Evolutionary conservation across 2,797 vertebrate species (phyloP), one percentile per base, ranked within the genome.

Genomic region (Anguilla megastoma): DNA sequence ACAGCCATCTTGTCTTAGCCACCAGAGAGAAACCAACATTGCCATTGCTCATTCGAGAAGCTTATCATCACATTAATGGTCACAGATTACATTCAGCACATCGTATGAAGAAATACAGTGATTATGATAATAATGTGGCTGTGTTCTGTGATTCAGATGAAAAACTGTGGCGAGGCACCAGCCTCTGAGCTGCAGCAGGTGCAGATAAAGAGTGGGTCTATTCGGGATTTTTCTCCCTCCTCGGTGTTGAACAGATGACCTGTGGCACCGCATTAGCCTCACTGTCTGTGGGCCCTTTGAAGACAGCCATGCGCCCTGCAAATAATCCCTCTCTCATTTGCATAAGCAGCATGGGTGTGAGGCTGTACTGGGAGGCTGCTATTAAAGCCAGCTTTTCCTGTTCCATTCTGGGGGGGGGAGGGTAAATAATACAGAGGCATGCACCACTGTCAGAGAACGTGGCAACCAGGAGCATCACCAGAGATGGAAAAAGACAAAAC

Each of bases 371-470:
- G 2, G 90, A 89, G 92, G 89, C 89, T 86, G 2, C 90, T 91
- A 91, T 94, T 95, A 93, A 93, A 93, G 85, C 90, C 79, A 69
- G 91, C 91, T 0, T 90, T 92, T 92, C 90, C 93, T 93, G 91
- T 85, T 82, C 69, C 76, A 90, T 85, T 36, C 86, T 89, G 90
- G 85, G 86, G 90, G 90, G 93, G 91, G 88, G 93, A 94, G 89
- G 76, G 36, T 6, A 41, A 4, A 6, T 33, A 63, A 21, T 18
- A 69, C 27, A 12, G 66, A 82, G 83, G 36, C 27, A n/a, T 30
- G 41, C 74, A 82, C 85, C 69, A 88, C 7, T 4, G 21, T 33
- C 56, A 88, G 24, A 50, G 18, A 84, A 54, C 45, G 9, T 48
- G 54, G 24, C 54, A 48, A 58, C 0, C 24, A 33, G 27, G 69